Percentiles rank a stretch among this genome's conserved stretches.
Evolutionary conservation across 2,797 vertebrate species (phyloP).

Genomic region (Rhynchotus rufescens): DNA sequence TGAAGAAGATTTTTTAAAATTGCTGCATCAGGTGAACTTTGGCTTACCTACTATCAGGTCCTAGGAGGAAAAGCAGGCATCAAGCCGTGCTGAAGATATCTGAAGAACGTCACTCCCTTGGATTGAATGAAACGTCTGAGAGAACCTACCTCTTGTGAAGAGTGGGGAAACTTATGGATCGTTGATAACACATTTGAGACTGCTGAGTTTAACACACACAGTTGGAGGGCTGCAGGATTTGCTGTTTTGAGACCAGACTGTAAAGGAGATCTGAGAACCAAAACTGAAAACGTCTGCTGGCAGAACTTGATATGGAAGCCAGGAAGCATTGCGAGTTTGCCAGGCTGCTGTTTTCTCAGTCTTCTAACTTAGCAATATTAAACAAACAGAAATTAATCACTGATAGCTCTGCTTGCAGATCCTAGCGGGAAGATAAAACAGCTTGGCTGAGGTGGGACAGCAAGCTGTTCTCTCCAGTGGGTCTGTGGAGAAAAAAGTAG

Average conservation of each 20-base stretch:
- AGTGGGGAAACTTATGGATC: not conserved
- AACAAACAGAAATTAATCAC: conserved; percentile 1
- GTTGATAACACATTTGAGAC: conserved; percentile 7
- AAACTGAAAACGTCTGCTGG: conserved; percentile 64
- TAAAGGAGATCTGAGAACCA: conserved; percentile 62
- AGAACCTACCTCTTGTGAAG: not conserved
- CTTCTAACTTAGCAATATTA: conserved; percentile 31
- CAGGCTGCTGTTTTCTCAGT: conserved; percentile 58
- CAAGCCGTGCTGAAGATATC: not conserved
- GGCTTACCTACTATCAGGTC: not conserved
- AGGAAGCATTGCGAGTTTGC: conserved; percentile 59
- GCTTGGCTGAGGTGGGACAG: rapidly evolving
- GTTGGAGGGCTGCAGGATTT: conserved; percentile 28
- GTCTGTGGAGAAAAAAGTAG: not conserved
- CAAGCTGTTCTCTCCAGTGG: not conserved
- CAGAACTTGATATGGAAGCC: conserved; percentile 33
- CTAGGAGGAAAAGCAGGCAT: conserved; percentile 1
- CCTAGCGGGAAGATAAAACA: not conserved
- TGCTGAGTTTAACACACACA: not conserved
- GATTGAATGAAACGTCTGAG: not conserved
- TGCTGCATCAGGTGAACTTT: not conserved
- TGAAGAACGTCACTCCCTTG: not conserved
- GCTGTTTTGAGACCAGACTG: conserved; percentile 43
- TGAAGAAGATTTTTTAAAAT: not conserved
- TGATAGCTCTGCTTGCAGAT: not conserved